phyloP scores from a whole-genome alignment of 2,888 invertebrate genomes.

The Nephrotoma appendiculata region DNA sequence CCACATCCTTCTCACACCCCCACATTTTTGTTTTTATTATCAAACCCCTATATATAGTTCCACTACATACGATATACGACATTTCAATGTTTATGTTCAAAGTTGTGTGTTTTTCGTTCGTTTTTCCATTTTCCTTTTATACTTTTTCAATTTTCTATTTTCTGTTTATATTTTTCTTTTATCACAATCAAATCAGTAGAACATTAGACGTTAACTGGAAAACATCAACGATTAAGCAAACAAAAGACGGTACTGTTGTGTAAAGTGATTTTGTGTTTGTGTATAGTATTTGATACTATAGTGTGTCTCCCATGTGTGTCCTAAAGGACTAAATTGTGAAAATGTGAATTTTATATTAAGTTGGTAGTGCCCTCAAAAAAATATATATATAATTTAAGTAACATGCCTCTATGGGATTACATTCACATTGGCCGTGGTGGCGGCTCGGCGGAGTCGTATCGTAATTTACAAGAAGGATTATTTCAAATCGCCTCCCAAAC shows the following conservation, averaged over 20 bases:
- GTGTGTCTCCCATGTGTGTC: not conserved
- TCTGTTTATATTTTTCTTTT: not conserved
- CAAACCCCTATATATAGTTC: not conserved
- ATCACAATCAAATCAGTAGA: not conserved
- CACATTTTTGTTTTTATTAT: not conserved
- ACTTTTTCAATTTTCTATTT: not conserved
- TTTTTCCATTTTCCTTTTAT: not conserved
- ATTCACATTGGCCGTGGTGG: not conserved
- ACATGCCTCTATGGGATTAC: not conserved
- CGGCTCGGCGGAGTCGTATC: constrained; percentile 28
- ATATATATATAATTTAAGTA: not conserved
- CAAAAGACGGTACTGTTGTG: not conserved
- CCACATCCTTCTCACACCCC: not conserved
- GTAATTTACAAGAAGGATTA: constrained; percentile 57
- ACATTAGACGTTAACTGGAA: not conserved
- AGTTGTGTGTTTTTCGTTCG: not conserved
- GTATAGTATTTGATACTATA: not conserved
- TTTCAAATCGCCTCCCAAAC: constrained; percentile 68
- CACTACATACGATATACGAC: not conserved
- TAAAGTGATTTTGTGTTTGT: not conserved
- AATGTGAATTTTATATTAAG: not conserved
- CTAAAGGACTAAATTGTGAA: not conserved
- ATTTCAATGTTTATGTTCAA: not conserved
- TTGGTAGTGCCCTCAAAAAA: not conserved
- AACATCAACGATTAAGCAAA: not conserved